Evolutionary conservation across 2,113 vertebrate genomes (phyloP), one percentile per base, ranked within the genome.

Genomic region (Panthera leo): DNA sequence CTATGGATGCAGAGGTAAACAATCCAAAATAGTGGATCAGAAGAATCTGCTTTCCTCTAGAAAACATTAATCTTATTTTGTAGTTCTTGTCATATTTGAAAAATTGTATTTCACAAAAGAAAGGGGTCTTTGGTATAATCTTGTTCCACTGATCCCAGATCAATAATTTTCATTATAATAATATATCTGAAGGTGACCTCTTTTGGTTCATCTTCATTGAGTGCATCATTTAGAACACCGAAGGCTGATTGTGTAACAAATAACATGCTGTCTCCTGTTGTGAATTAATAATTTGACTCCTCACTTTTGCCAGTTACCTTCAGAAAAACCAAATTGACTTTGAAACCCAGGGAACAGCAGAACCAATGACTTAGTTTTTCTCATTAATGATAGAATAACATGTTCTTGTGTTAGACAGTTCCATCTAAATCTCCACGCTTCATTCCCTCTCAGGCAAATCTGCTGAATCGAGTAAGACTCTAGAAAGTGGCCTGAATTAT

Each of bases 361-460:
- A 39, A 51, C 25, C 45, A 96, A 58, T 75, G 27, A 53, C 94
- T 94, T 63, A 18, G 0, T 86, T 92, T 8, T 88, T 13, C 45
- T 97, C 95, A n/a, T 89, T 94, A 89, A 89, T 73, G 75, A 21
- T 63, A 21, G 29, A 92, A 76, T 45, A 96, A 51, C 4, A 94
- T 79, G 83, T 58, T 18, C 1, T 1, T 45, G 3, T 48, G 39
- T 16, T 90, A 92, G 11, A 25, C 16, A 85, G 25, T 55, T 95
- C 2, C 48, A 34, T 84, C 13, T 91, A 91, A 63, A 76, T 86
- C 39, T 55, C 94, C 10, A n/a, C 2, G 39, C n/a, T 87, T 94
- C 58, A 70, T 0, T 92, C 71, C 36, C 7, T 95, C 34, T 68
- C n/a, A 23, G 82, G 39, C 15, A 89, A 78, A 96, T 85, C 67